These are phyloP conservation scores for Lymantria monacha DNA, from an alignment of 2,888 invertebrate genomes.

Conservation along the genomic window DNA sequence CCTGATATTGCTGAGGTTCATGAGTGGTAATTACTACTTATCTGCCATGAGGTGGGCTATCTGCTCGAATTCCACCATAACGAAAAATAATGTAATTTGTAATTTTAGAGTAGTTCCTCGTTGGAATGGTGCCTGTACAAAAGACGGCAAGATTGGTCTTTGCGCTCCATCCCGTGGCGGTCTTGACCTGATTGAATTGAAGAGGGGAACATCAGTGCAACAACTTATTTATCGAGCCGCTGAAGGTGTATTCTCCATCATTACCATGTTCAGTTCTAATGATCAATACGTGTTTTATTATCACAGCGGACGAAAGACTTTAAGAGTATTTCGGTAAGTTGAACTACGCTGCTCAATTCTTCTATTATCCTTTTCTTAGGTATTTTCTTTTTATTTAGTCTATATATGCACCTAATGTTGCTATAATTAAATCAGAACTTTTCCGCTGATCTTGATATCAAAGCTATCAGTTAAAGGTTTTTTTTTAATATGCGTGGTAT, in stretches of 20 bases:
- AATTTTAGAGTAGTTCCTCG: conserved; percentile 86
- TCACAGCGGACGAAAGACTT: conserved; percentile 96
- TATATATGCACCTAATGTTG: too few species aligned
- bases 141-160: conserved; percentile 94
- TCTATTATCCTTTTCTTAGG: background rate
- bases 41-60: too few species aligned
- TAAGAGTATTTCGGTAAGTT: conserved; percentile 92
- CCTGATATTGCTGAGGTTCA: too few species aligned
- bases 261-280: conserved; percentile 95
- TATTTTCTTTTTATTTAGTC: too few species aligned
- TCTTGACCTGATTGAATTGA: conserved; percentile 94
- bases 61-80: too few species aligned
- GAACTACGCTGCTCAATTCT: background rate
- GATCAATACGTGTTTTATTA: conserved; percentile 98
- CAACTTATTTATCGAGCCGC: conserved; percentile 97
- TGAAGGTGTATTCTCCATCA: conserved; percentile 98
- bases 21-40: too few species aligned
- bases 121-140: conserved; percentile 95
- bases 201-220: conserved; percentile 92
- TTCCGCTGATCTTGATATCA: too few species aligned
- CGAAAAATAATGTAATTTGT: too few species aligned
- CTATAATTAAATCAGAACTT: too few species aligned
- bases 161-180: conserved; percentile 97
- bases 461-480: too few species aligned
- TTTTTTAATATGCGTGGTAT: too few species aligned